A percentile compares a stretch with the other conserved stretches of the same genome.
Conservation (phyloP, 2,888 invertebrate species). For the Rosalia funebris region DNA sequence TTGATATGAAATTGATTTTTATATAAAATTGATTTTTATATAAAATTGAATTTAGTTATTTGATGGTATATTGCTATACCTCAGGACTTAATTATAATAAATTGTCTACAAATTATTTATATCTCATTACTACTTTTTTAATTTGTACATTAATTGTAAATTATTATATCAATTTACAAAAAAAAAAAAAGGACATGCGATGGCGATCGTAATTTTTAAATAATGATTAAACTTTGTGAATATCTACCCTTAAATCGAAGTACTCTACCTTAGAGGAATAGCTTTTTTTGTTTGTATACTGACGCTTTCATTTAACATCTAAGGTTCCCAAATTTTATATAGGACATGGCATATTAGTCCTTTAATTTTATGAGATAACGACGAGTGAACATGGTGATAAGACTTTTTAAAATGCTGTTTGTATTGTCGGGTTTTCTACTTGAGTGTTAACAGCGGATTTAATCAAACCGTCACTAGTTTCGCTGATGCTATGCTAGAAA, state of each 20-base stretch:
- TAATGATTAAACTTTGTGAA: slow-evolving; percentile 24
- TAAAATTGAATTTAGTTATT: slow-evolving; percentile 33
- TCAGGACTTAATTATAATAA: slow-evolving; percentile 45
- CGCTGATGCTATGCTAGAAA: slow-evolving; percentile 29
- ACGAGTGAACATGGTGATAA: slow-evolving; percentile 49
- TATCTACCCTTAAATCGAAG: slow-evolving; percentile 9
- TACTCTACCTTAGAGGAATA: slow-evolving; percentile 18
- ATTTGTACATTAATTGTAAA: slow-evolving; percentile 43
- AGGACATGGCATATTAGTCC: slow-evolving; percentile 22
- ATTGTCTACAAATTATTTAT: slow-evolving; percentile 42
- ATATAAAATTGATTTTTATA: too few relatives aligned
- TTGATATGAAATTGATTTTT: too few relatives aligned
- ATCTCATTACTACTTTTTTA: slow-evolving; percentile 44
- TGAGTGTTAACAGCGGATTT: slow-evolving; percentile 45
- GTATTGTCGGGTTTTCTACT: slow-evolving; percentile 51
- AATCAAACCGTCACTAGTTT: slow-evolving; percentile 22
- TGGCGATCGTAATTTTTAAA: slow-evolving; percentile 22
- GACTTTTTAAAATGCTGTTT: slow-evolving; percentile 46
- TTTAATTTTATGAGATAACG: slow-evolving; percentile 21
- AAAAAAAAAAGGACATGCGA: slow-evolving; percentile 16
- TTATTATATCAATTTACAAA: slow-evolving; percentile 34
- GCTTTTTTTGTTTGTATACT: slow-evolving; percentile 16
- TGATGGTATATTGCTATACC: slow-evolving; percentile 41
- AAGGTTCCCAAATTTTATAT: slow-evolving; percentile 23
- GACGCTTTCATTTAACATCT: slow-evolving; percentile 5